Evolutionary conservation across 2,113 vertebrate species (phyloP).

Genomic region (Tyto alba): DNA sequence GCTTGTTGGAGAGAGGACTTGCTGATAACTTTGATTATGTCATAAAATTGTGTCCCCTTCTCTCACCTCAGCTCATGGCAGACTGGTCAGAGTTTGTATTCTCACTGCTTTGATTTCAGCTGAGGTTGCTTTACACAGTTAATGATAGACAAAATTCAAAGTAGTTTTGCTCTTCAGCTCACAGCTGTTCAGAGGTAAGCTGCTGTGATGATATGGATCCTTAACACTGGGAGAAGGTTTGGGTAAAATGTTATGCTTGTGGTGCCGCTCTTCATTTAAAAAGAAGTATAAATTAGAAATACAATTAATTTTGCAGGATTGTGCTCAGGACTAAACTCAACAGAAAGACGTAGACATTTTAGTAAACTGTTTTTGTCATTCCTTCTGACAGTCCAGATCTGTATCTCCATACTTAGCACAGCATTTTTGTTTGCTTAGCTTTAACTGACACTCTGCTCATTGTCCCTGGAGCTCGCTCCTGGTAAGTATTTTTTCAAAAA

Average conservation of each 20-base stretch:
- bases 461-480: neutral
- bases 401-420: neutral
- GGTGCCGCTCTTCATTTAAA: neutral
- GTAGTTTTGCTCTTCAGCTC: neutral
- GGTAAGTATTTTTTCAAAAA: neutral
- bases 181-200: neutral
- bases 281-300: neutral
- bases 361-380: neutral
- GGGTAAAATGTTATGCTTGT: neutral
- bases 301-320: neutral
- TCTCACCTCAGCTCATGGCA: neutral
- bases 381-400: neutral
- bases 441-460: neutral
- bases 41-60: neutral
- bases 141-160: neutral
- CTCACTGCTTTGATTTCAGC: neutral
- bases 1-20: neutral
- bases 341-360: neutral
- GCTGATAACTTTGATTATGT: neutral
- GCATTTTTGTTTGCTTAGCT: neutral
- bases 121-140: neutral
- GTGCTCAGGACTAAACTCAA: neutral
- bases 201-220: neutral
- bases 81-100: neutral
- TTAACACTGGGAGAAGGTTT: accelerated